Evolutionary conservation across 2,888 invertebrate genomes (phyloP), one percentile per base, ranked within the genome.

Genomic region (Agelastica alni): DNA sequence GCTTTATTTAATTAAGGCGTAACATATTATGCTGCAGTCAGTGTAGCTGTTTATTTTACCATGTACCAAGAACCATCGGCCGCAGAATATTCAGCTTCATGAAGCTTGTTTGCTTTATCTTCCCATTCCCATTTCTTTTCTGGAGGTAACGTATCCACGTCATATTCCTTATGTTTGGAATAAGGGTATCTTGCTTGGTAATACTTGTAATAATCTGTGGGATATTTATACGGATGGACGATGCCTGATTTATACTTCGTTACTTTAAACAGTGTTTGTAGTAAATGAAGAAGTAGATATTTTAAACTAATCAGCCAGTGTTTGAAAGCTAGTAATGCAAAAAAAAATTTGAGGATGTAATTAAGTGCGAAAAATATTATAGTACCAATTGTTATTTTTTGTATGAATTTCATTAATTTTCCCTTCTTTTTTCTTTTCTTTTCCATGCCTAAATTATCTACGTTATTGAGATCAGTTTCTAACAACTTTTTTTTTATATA

Each of bases 181-280:
- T 45, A 36, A 4, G 45, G 37, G 6, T 45, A 2, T 30, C 4
- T 12, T 9, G 3, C 12, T 13, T 37, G 32, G 36, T 22, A 85
- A 85, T 39, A 86, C 85, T 55, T 84, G 62, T 89, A 89, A 69
- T 89, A 89, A 76, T 90, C 89, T n/a, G n/a, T n/a, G n/a, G n/a
- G n/a, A n/a, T n/a, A n/a, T n/a, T n/a, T n/a, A n/a, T n/a, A n/a
- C n/a, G n/a, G n/a, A n/a, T n/a, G n/a, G n/a, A n/a, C n/a, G n/a
- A n/a, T n/a, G n/a, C n/a, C n/a, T n/a, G n/a, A n/a, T n/a, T n/a
- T n/a, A n/a, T n/a, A n/a, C n/a, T n/a, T n/a, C n/a, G n/a, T n/a
- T n/a, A n/a, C n/a, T n/a, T n/a, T n/a, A n/a, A n/a, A n/a, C n/a
- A n/a, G n/a, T n/a, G n/a, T n/a, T n/a, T n/a, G n/a, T n/a, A n/a